Base-by-base conservation (phyloP, 2,113 vertebrate genomes). In the Cyprinodon tularosa region DNA sequence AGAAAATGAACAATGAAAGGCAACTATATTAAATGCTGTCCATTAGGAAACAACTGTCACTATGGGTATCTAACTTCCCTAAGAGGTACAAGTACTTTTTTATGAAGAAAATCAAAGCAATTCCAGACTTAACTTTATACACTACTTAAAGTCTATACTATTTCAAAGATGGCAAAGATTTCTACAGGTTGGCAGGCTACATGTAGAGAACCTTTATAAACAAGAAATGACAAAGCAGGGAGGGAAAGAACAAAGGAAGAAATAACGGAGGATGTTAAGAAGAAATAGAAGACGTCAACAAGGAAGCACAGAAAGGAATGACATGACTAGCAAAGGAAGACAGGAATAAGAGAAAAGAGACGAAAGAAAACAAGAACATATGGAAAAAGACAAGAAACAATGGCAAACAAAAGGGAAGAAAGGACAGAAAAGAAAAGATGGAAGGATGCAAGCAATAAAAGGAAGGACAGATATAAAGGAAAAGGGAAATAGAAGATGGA, bases 31-130 rank as follows among this genome's bases (percentile, higher is more conserved):
- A 20, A 78, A 59, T 47, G 44, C 39, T 37, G 39, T 48, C 42
- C 37, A 69, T 80, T 81, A 71, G 44, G 60, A 76, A 50, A 72
- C 62, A 44, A 53, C 68, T 38, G 62, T 82, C 68, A 81, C 70
- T 77, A 1, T 42, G n/a, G 60, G 59, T 62, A 60, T 77, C 36
- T 39, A 15, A n/a, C 68, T 80, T 68, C 61, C 76, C 68, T 48
- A 68, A 57, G 2, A 3, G 14, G 20, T 57, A 15, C 7, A 8
- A 53, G 7, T 3, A 6, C 20, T 57, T 7, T 42, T 9, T 53
- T 3, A 57, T 64, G 38, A 17, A 64, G 8, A 20, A 40, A 64
- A 17, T 40, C 15, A 39, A 20, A 40, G 17, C 0, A 2, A 40
- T 4, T 9, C 15, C 38, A 4, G 37, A 57, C 15, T 57, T 8